These are phyloP conservation scores for Bufo bufo DNA, from an alignment of 2,113 vertebrate genomes.

Conservation along the genomic window DNA sequence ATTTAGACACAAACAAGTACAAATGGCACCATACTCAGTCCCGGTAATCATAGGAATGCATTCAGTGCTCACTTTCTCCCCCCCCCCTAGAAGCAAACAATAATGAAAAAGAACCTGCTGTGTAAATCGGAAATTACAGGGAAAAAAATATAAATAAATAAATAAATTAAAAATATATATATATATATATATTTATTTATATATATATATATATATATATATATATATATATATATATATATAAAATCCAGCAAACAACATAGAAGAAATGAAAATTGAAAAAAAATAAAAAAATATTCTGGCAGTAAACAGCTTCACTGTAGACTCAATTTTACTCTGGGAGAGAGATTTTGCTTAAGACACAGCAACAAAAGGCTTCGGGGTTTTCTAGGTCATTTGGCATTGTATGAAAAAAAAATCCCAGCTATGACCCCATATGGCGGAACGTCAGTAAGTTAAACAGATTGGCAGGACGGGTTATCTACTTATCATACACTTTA, in stretches of 20 bases:
- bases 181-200: neutral
- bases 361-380: conserved; percentile 63
- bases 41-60: conserved; percentile 39
- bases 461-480: conserved; percentile 70
- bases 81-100: neutral
- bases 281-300: neutral
- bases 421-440: conserved; percentile 69
- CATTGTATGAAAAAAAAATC: conserved; percentile 69
- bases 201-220: neutral
- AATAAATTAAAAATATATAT: neutral
- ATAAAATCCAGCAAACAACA: neutral
- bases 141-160: neutral
- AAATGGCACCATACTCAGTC: neutral
- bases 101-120: conserved; percentile 8
- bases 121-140: neutral
- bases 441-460: conserved; percentile 69
- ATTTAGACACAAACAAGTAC: conserved; percentile 34
- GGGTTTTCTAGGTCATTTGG: conserved; percentile 72
- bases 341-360: conserved; percentile 32
- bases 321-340: neutral
- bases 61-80: neutral
- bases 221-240: neutral
- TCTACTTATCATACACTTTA: conserved; percentile 63
- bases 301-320: neutral
- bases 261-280: neutral